A percentile compares a stretch with the other conserved stretches of the same genome.
Evolutionary conservation across 2,888 invertebrate species (phyloP).

Genomic region (Tetheella fluctuosa): DNA sequence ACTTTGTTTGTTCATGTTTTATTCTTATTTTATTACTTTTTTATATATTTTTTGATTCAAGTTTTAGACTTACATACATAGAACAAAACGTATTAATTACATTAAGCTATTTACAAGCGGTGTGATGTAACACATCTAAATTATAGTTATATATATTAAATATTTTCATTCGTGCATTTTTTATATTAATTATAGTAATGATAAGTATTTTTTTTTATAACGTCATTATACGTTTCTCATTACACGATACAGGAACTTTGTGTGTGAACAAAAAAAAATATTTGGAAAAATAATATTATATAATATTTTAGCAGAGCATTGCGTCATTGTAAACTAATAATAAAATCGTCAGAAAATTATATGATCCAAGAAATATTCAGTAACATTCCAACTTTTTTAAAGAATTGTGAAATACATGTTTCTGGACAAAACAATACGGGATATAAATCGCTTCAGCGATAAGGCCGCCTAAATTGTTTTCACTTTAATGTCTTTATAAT

Average conservation of each 20-base stretch:
- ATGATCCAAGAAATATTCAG: not conserved
- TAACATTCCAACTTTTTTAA: too few species aligned
- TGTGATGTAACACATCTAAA: slow-evolving; percentile 27
- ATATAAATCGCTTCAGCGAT: too few species aligned
- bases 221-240: not conserved
- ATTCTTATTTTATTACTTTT: slow-evolving; percentile 10
- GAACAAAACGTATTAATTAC: slow-evolving; percentile 10
- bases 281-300: not conserved
- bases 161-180: slow-evolving; percentile 12
- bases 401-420: too few species aligned
- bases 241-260: slow-evolving; percentile 2
- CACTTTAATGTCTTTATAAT: too few species aligned
- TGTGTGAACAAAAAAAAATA: not conserved
- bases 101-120: slow-evolving; percentile 47
- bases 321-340: not conserved
- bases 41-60: slow-evolving; percentile 1
- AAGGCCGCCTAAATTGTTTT: too few species aligned
- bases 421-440: too few species aligned
- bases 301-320: not conserved
- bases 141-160: slow-evolving; percentile 13
- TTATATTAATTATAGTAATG: not conserved
- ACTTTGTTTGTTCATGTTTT: not conserved
- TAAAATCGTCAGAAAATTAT: not conserved
- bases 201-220: not conserved
- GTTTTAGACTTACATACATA: slow-evolving; percentile 10